Evolutionary conservation across 1,140 invertebrate species (phyloP), one percentile per base, ranked within the genome.

Genomic region (Bombyx mori): DNA sequence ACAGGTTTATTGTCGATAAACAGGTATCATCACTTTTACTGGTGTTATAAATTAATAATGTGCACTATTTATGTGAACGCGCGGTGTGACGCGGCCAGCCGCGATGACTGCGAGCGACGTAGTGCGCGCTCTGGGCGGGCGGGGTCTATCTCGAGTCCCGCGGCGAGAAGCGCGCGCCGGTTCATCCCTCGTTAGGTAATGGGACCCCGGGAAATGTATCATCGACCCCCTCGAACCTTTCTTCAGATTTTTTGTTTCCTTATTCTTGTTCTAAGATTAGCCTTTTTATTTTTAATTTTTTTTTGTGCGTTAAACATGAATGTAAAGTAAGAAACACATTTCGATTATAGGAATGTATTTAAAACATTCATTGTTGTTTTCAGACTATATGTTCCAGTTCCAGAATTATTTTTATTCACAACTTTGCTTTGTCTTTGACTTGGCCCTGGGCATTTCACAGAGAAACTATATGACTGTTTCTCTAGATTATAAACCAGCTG

Each of bases 1-100:
- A 83, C 82, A 78, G 79, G 78, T 86, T 84, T 80, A 82, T 79
- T 72, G 82, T 80, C 77, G 76, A 83, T 82, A 80, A 86, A 82
- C 80, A 76, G 68, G 69, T 82, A 82, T 83, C 75, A 84, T 86
- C 83, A 86, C 80, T 84, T 78, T 82, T 82, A 84, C 73, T 82
- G 72, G 65, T 69, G 76, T 79, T 75, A 69, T 83, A 83, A 82
- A 77, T 83, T 82, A 76, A 79, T 84, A 74, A 74, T 76, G 75
- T 74, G 67, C 71, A 80, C 75, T 77, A 68, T 77, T 69, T 67
- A 71, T 74, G 73, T 59, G 64, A 48, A 52, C 46, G 59, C 62
- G 56, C 53, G 57, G 62, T 52, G 52, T 9, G 62, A 72, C 68
- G 76, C 83, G 83, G 73, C 72, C 75, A 62, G 48, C 72, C 81